Conservation (phyloP, 2,113 vertebrate genomes). For the Rhynchopsitta pachyrhyncha region DNA sequence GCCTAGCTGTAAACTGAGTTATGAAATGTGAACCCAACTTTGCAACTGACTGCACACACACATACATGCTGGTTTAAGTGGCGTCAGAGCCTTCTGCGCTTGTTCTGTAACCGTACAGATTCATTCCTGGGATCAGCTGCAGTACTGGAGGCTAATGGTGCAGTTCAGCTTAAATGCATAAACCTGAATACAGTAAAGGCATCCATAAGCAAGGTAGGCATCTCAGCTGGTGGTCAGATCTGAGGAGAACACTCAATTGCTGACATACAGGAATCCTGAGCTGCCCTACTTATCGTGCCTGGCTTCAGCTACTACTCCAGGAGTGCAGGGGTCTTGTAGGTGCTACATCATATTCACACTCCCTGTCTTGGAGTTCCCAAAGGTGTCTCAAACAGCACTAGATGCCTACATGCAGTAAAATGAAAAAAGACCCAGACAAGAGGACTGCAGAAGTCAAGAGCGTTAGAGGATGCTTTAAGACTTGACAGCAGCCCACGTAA, state of each 20-base stretch:
- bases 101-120: fast-evolving
- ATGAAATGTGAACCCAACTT: background rate
- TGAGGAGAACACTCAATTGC: fast-evolving
- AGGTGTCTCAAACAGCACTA: background rate
- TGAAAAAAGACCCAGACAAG: background rate
- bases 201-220: background rate
- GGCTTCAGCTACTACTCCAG: background rate
- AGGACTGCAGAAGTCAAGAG: background rate
- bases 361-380: background rate
- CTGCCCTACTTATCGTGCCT: background rate
- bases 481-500: background rate
- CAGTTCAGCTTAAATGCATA: background rate
- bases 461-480: background rate
- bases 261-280: fast-evolving
- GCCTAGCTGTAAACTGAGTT: fast-evolving
- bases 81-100: background rate
- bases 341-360: background rate
- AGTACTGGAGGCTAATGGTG: background rate
- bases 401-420: background rate
- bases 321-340: background rate
- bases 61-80: background rate
- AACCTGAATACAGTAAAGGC: background rate
- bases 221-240: background rate
- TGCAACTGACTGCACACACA: background rate
- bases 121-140: background rate